These are phyloP conservation scores for Amphipoea oculea DNA, from an alignment of 2,888 invertebrate genomes.

Conservation along the genomic window DNA sequence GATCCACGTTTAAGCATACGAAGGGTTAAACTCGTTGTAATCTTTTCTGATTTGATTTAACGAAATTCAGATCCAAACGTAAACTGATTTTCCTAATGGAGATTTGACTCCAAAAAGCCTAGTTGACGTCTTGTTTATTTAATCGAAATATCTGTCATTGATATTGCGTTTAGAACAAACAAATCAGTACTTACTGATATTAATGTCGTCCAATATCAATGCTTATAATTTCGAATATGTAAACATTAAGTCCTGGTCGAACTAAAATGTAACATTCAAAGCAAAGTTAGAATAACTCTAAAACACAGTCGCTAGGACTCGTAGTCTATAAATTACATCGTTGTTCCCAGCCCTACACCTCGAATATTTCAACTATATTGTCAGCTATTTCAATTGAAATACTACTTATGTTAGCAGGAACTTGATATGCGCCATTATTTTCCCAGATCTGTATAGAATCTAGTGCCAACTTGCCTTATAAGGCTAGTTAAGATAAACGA, in stretches of 20 bases:
- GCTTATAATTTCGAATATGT: background rate
- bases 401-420: conserved; percentile 46
- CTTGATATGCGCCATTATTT: conserved; percentile 61
- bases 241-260: background rate
- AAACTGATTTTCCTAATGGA: background rate
- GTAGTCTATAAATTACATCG: conserved; percentile 52
- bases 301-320: conserved; percentile 14
- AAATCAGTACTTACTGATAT: background rate
- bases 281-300: conserved; percentile 40
- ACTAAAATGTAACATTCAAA: conserved; percentile 27
- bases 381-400: conserved; percentile 59
- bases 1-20: no score
- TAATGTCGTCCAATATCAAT: background rate
- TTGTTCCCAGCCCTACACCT: conserved; percentile 45
- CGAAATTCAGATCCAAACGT: background rate
- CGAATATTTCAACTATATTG: conserved; percentile 61
- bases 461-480: conserved; percentile 43
- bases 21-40: background rate
- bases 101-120: background rate
- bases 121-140: background rate
- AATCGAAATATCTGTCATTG: no score
- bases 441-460: conserved; percentile 53
- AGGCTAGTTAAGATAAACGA: conserved; percentile 56
- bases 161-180: conserved; percentile 5
- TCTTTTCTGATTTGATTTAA: background rate